Evolutionary conservation across 2,113 vertebrate species (phyloP).

Genomic region (Calyptommatus sinebrachiatus): DNA sequence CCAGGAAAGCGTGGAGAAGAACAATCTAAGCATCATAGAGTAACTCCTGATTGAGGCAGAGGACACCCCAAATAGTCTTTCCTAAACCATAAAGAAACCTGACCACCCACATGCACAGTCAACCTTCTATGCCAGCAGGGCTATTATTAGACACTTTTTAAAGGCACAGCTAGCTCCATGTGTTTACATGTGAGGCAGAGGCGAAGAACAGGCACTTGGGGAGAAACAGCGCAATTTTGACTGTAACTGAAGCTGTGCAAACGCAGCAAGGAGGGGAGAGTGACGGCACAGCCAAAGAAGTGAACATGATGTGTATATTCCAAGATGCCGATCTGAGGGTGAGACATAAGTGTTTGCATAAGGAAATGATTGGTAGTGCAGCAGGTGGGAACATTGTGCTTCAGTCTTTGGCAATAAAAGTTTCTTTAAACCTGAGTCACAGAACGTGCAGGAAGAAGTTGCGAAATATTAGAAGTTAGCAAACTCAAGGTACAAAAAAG

Average conservation of each 20-base stretch:
- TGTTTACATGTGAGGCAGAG: not conserved
- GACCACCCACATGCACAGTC: not conserved
- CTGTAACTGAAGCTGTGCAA: not conserved
- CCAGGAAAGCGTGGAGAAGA: not conserved
- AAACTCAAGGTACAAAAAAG: no score
- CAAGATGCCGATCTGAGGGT: not conserved
- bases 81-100: not conserved
- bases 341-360: not conserved
- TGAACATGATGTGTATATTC: not conserved
- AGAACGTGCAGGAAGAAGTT: no score
- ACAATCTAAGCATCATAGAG: not conserved
- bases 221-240: not conserved
- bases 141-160: not conserved
- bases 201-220: not conserved
- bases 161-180: not conserved
- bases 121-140: not conserved
- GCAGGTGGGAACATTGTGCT: rapidly evolving
- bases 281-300: not conserved
- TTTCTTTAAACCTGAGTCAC: not conserved
- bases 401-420: rapidly evolving
- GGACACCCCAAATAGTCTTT: not conserved
- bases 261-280: not conserved
- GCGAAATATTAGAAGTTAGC: no score
- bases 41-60: not conserved
- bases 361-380: not conserved